Conservation (phyloP, 30 jellyfish, hydroid and myxozoan species). For the Rhopilema esculentum region DNA sequence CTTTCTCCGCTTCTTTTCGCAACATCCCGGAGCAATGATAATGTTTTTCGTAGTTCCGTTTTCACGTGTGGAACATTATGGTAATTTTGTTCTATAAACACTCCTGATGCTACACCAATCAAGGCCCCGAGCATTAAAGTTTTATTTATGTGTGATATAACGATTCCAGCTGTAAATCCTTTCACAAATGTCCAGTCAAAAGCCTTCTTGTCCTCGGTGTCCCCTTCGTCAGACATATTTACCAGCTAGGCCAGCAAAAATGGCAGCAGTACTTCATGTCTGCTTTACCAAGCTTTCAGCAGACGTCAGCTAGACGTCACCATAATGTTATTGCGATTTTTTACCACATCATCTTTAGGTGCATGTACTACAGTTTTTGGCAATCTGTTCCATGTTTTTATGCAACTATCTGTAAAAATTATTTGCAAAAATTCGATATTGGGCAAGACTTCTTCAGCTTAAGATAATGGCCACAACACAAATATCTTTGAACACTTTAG, state of each 20-base stretch:
- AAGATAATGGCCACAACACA: no score
- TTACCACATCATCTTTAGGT: no score
- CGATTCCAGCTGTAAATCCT: slow-evolving; percentile 78
- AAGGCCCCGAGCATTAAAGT: slow-evolving; percentile 43
- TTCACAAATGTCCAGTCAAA: slow-evolving; percentile 79
- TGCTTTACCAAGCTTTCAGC: background rate
- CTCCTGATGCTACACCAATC: slow-evolving; percentile 60
- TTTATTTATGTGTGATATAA: slow-evolving; percentile 71
- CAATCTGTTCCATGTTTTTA: no score
- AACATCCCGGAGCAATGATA: slow-evolving; percentile 21
- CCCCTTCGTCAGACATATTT: slow-evolving; percentile 46
- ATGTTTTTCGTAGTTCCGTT: slow-evolving; percentile 24
- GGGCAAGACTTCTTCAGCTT: no score
- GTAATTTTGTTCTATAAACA: slow-evolving; percentile 69
- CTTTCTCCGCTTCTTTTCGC: slow-evolving; percentile 32
- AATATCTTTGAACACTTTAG: no score
- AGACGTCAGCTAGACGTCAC: no score
- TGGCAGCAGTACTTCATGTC: background rate
- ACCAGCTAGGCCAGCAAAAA: background rate
- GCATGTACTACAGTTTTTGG: no score
- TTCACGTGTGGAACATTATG: slow-evolving; percentile 52
- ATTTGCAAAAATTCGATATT: no score
- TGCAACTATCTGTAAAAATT: no score
- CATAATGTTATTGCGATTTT: no score
- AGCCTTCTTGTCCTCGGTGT: slow-evolving; percentile 9